phyloP scores from a whole-genome alignment of 2,888 invertebrate species.

The Lissonota sp. region DNA sequence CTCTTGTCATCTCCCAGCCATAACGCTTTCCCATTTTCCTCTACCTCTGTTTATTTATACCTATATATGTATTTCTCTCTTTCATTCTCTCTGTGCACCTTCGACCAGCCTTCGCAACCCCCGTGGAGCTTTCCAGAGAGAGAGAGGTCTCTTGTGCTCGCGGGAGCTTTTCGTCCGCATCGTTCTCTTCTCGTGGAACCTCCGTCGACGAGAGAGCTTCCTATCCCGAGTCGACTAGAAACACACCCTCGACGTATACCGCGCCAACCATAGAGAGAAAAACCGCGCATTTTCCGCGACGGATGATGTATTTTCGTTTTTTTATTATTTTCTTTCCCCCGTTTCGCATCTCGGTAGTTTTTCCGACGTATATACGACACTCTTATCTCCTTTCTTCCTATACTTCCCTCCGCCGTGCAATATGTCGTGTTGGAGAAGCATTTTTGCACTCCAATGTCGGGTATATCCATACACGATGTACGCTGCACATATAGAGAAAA shows the following conservation, averaged over 20 bases:
- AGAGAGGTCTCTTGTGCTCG: background rate
- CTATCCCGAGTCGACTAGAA: conserved; percentile 41
- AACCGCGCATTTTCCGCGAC: conserved; percentile 19
- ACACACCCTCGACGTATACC: conserved; percentile 24
- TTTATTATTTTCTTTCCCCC: conserved; percentile 15
- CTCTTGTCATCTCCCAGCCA: conserved; percentile 30
- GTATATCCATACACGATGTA: background rate
- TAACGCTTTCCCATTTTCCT: conserved; percentile 54
- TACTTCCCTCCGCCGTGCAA: background rate
- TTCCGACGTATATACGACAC: background rate
- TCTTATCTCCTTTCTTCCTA: background rate
- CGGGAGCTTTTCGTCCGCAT: conserved; percentile 18
- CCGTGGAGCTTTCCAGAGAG: conserved; percentile 28
- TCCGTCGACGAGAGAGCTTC: conserved; percentile 36
- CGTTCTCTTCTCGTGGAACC: conserved; percentile 25
- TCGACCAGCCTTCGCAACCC: conserved; percentile 35
- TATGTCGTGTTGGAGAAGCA: background rate
- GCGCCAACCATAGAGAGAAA: background rate
- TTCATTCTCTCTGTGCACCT: conserved; percentile 44
- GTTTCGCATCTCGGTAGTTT: conserved; percentile 20
- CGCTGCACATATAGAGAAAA: background rate
- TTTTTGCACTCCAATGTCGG: background rate
- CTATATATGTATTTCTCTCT: background rate
- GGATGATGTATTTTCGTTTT: conserved; percentile 46
- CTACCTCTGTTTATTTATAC: conserved; percentile 23